phyloP scores from a whole-genome alignment of 2,888 invertebrate genomes.

The Tenthredo mesomela region DNA sequence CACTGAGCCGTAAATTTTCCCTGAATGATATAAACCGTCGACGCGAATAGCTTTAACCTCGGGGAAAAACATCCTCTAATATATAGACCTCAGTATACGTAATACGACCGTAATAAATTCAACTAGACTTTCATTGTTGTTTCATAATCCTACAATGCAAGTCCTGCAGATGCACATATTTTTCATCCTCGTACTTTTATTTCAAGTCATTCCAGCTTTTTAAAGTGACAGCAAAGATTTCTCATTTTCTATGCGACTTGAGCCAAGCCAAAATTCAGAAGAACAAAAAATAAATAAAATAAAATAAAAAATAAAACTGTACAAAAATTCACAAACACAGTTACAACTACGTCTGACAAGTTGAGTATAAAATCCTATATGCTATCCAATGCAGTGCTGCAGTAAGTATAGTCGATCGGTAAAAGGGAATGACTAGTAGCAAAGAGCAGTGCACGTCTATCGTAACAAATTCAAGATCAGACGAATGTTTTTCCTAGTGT shows the following conservation, averaged over 20 bases:
- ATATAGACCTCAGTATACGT: neutral
- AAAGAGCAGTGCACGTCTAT: neutral
- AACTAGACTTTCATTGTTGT: slow-evolving; percentile 16
- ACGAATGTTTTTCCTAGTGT: neutral
- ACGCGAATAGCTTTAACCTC: neutral
- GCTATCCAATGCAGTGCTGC: neutral
- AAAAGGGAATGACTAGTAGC: slow-evolving; percentile 27
- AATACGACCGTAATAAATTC: slow-evolving; percentile 18
- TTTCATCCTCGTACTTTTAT: neutral
- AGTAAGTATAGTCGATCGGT: neutral
- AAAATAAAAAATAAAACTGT: neutral
- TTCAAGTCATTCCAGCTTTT: neutral
- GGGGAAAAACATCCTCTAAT: neutral
- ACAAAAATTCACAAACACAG: neutral
- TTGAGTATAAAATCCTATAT: neutral
- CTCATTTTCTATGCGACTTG: neutral
- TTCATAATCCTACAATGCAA: slow-evolving; percentile 1
- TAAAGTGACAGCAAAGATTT: slow-evolving; percentile 1
- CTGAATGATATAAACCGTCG: neutral
- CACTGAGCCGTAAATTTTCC: slow-evolving; percentile 33
- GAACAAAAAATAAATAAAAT: too few relatives aligned
- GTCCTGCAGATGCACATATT: slow-evolving; percentile 27
- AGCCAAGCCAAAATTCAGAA: neutral
- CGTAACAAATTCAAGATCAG: slow-evolving; percentile 8
- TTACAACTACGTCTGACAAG: neutral